phyloP scores from a whole-genome alignment of 2,113 vertebrate species.

The Ceyx margarethae region DNA sequence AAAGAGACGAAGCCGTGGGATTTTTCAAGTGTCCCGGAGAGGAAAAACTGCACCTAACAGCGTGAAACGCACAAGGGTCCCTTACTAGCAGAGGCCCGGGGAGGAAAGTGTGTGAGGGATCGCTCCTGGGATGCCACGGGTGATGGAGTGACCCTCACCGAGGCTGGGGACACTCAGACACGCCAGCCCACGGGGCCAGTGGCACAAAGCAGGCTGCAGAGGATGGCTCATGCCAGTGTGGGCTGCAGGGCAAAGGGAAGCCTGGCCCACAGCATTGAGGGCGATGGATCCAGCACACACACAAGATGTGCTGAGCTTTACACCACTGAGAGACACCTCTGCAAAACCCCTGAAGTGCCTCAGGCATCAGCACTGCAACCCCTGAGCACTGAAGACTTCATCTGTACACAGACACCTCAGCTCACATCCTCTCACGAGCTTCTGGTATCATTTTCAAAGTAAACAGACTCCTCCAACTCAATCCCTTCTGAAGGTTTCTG shows the following conservation, averaged over 20 bases:
- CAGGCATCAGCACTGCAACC: background rate
- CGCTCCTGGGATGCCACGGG: background rate
- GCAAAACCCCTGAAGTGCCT: rapidly evolving
- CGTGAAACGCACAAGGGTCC: rapidly evolving
- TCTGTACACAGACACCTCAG: rapidly evolving
- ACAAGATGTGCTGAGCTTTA: rapidly evolving
- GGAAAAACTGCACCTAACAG: background rate
- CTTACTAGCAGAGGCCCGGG: background rate
- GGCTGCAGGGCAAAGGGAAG: background rate
- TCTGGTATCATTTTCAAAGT: rapidly evolving
- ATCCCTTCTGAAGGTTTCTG: background rate
- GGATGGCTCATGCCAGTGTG: background rate
- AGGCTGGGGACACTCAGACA: background rate
- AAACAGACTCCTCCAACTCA: background rate
- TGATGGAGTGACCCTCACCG: background rate
- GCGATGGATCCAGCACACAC: background rate
- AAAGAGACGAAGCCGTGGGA: background rate
- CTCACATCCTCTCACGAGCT: rapidly evolving
- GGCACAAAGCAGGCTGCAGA: too few species aligned
- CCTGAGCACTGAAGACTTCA: rapidly evolving
- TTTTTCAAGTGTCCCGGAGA: background rate
- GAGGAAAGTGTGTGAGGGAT: rapidly evolving
- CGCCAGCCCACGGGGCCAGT: too few species aligned
- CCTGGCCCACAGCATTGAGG: rapidly evolving
- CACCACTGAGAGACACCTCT: background rate